phyloP scores from a whole-genome alignment of 2,888 invertebrate genomes.

The Synanthedon formicaeformis region DNA sequence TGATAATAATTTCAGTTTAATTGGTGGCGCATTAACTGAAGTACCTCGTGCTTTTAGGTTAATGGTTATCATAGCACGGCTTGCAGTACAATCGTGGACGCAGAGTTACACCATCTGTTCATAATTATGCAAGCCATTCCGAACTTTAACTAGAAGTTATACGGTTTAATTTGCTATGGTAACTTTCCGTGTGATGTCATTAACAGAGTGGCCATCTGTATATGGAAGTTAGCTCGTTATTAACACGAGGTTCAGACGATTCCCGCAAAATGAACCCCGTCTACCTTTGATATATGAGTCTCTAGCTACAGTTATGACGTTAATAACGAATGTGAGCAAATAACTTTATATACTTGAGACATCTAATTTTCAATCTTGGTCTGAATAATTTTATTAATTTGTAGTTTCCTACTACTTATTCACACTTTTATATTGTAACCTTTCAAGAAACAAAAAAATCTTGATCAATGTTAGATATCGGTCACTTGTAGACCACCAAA shows the following conservation, averaged over 20 bases:
- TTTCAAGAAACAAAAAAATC: too few relatives aligned
- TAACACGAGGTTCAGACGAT: conserved; percentile 8
- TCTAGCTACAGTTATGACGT: background rate
- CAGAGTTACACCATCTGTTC: background rate
- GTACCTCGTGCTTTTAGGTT: conserved; percentile 32
- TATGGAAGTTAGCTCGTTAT: conserved; percentile 9
- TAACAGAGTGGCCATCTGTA: background rate
- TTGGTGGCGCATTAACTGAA: conserved; percentile 27
- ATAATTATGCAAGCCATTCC: background rate
- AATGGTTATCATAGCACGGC: conserved; percentile 25
- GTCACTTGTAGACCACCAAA: too few relatives aligned
- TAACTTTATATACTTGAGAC: too few relatives aligned
- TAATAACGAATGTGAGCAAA: too few relatives aligned
- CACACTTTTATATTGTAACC: too few relatives aligned
- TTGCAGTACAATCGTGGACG: conserved; percentile 1
- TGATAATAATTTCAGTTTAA: conserved; percentile 19
- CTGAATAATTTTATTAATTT: too few relatives aligned
- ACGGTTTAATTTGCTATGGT: background rate
- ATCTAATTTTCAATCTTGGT: too few relatives aligned
- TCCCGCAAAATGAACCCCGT: conserved; percentile 6
- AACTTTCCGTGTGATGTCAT: background rate
- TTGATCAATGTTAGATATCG: too few relatives aligned
- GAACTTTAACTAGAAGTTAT: background rate
- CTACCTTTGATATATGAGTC: conserved; percentile 1
- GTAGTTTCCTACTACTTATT: too few relatives aligned